These are phyloP conservation scores for Drosophila grimshawi DNA, from an alignment of 1,140 invertebrate species.

Conservation along the genomic window DNA sequence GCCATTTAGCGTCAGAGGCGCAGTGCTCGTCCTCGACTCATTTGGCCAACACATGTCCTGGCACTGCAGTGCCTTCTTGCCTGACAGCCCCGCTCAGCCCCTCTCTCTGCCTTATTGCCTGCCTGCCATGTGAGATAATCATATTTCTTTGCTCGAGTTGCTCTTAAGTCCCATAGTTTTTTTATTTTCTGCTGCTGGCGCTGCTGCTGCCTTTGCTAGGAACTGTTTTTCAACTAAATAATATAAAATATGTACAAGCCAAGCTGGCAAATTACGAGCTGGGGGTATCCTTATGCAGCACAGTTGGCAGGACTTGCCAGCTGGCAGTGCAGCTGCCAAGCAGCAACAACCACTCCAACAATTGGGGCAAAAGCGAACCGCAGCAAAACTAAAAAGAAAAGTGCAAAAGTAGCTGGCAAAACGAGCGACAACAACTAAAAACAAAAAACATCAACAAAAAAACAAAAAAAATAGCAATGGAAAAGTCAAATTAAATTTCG, in stretches of 20 bases:
- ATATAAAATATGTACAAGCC: constrained; percentile 78
- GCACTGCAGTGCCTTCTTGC: constrained; percentile 12
- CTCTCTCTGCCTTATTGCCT: background rate
- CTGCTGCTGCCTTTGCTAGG: background rate
- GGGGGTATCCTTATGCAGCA: constrained; percentile 42
- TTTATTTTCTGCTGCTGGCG: constrained; percentile 1
- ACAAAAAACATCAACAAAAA: constrained; percentile 23
- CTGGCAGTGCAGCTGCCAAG: constrained; percentile 38
- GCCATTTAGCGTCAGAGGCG: constrained; percentile 18
- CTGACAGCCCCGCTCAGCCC: background rate
- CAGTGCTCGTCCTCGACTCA: constrained; percentile 16
- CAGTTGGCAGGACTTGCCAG: constrained; percentile 65
- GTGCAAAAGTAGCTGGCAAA: constrained; percentile 69
- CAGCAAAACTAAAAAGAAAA: constrained; percentile 67
- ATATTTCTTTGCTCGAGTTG: constrained; percentile 22
- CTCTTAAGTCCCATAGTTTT: constrained; percentile 11
- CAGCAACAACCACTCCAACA: constrained; percentile 27
- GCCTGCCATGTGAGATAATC: constrained; percentile 22
- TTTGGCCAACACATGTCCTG: constrained; percentile 27
- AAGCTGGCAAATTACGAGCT: constrained; percentile 77
- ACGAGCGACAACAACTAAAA: constrained; percentile 33
- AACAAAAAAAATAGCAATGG: constrained; percentile 39
- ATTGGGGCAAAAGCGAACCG: constrained; percentile 25
- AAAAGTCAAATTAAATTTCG: constrained; percentile 83
- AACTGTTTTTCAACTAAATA: constrained; percentile 71